These are phyloP conservation scores for Cassiopea andromeda DNA, from an alignment of 30 jellyfish, hydroid and myxozoan species.

Conservation along the genomic window DNA sequence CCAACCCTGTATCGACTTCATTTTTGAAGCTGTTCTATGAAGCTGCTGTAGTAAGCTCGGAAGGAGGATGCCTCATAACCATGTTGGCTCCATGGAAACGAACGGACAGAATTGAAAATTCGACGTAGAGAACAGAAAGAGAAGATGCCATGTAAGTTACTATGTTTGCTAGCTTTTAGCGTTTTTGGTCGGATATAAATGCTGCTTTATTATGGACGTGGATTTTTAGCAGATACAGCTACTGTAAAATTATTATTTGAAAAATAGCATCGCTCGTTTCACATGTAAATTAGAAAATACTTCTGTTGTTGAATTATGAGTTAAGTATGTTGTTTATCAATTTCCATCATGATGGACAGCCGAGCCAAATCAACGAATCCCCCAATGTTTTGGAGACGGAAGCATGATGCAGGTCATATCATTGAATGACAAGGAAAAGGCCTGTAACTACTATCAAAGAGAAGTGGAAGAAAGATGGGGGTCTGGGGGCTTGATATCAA, in stretches of 20 bases:
- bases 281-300: neutral
- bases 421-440: too few relatives aligned
- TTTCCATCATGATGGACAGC: too few relatives aligned
- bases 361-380: too few relatives aligned
- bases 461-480: too few relatives aligned
- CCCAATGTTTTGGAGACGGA: too few relatives aligned
- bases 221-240: neutral
- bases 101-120: too few relatives aligned
- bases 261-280: neutral
- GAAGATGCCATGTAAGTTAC: constrained; percentile 21
- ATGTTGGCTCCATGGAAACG: constrained; percentile 15
- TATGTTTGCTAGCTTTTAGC: neutral
- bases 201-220: neutral
- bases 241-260: neutral
- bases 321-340: neutral
- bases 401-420: too few relatives aligned
- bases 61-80: constrained; percentile 28
- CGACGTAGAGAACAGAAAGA: too few relatives aligned
- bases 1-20: neutral
- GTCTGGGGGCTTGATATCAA: too few relatives aligned
- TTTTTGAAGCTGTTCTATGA: neutral
- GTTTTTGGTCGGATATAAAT: neutral
- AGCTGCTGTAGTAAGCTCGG: neutral
- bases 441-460: too few relatives aligned
- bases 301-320: neutral